Base-by-base conservation (phyloP, 2,113 vertebrate species). In the Phrynocephalus versicolor region DNA sequence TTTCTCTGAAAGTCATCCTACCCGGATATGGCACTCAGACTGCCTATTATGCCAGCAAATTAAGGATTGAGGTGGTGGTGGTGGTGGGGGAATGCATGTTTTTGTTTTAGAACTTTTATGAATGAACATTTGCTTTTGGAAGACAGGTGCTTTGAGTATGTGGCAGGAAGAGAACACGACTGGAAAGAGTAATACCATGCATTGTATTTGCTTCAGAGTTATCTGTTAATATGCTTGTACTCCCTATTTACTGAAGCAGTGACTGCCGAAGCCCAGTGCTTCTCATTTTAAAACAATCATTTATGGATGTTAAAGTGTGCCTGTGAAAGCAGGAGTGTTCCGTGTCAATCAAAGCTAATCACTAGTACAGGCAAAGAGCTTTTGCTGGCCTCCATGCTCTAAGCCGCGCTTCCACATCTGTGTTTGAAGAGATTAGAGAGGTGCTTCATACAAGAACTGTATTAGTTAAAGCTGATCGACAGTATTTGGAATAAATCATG, bases 361-460 rank as follows among this genome's bases (percentile, higher is more conserved):
- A 96, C 94, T 95, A 94, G 93, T 95, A 96, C 94, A 96, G 95
- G 95, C 95, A 93, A 94, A 96, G 94, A 95, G 95, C 94, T 96
- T 96, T 96, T 94, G 95, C 95, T 96, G 95, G 95, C 95, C 95
- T 96, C 94, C 94, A 94, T 96, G 95, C 95, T 95, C 95, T 96
- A 95, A 96, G 95, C 95, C 3, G 90, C 3, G 65, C 95, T 96
- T 96, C 96, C 95, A 95, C 96, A 96, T 96, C 96, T 97, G 95
- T 96, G 95, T 97, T 96, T 97, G 95, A 96, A 95, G 96, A 97
- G 96, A 97, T 97, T 97, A 97, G 95, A 96, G 95, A 95, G 94
- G 95, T 96, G 95, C 94, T 95, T 96, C 96, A 95, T 96, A 96
- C 94, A 95, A 96, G 96, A 94, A 96, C 95, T 96, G 95, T 96